A percentile compares a stretch with the other conserved stretches of the same genome.
Evolutionary conservation across 1,140 invertebrate genomes (phyloP).

Genomic region (Drepana arcuata): DNA sequence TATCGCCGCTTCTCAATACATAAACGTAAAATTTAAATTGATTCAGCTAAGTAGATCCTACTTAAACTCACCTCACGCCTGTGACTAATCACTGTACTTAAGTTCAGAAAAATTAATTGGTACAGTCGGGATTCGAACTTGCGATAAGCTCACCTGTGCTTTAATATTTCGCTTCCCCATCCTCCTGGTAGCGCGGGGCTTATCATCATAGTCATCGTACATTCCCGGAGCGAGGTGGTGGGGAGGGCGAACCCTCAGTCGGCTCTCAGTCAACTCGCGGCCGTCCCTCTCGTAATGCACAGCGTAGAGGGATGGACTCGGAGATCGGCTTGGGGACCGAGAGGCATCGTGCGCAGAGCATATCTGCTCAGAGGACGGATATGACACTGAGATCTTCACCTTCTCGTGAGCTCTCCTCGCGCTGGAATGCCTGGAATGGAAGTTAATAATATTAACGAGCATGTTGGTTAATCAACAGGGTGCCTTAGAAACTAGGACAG

Average conservation of each 20-base stretch:
- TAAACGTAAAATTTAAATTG: neutral
- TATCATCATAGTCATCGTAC: slow-evolving; percentile 73
- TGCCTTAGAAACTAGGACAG: too few relatives aligned
- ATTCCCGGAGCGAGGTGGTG: slow-evolving; percentile 57
- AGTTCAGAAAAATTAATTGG: too few relatives aligned
- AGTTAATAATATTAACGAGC: too few relatives aligned
- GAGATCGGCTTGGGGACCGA: slow-evolving; percentile 50
- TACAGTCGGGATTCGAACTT: too few relatives aligned
- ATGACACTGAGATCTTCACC: slow-evolving; percentile 87
- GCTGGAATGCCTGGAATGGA: slow-evolving; percentile 71
- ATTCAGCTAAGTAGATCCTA: neutral
- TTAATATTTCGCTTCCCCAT: slow-evolving; percentile 91
- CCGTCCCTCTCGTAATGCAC: slow-evolving; percentile 75
- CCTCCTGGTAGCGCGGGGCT: slow-evolving; percentile 77
- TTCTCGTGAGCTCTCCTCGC: slow-evolving; percentile 78
- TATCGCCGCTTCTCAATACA: too few relatives aligned
- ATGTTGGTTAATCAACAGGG: too few relatives aligned
- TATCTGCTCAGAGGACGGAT: slow-evolving; percentile 84
- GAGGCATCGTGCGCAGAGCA: slow-evolving; percentile 62
- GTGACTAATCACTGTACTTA: too few relatives aligned
- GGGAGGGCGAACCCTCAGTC: slow-evolving; percentile 37
- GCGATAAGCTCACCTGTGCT: slow-evolving; percentile 77
- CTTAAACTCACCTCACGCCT: too few relatives aligned
- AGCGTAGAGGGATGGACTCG: slow-evolving; percentile 68
- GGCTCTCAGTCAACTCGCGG: slow-evolving; percentile 57